Evolutionary conservation across 2,113 vertebrate genomes (phyloP).

Genomic region (Amazona vittata): DNA sequence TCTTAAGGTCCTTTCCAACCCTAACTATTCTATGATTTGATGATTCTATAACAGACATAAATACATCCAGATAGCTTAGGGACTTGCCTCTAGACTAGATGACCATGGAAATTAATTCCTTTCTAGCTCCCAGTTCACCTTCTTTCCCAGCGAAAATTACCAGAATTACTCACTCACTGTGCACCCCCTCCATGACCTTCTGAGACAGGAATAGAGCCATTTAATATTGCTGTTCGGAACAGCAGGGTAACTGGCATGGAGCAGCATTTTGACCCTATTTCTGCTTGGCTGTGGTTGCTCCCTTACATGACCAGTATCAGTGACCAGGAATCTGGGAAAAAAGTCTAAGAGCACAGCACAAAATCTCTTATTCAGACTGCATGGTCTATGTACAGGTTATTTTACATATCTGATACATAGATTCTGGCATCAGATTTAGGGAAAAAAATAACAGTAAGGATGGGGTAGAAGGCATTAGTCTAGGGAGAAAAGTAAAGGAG

Average conservation of each 20-base stretch:
- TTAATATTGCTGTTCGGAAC: background rate
- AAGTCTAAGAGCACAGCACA: accelerated
- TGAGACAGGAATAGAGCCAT: background rate
- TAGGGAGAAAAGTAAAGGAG: background rate
- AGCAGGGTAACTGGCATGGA: background rate
- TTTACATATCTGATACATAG: background rate
- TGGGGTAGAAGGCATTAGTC: background rate
- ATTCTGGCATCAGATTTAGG: background rate
- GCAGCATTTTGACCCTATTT: background rate
- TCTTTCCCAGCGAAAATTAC: background rate
- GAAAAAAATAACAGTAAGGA: background rate
- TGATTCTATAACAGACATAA: background rate
- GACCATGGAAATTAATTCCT: background rate
- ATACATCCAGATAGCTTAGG: background rate
- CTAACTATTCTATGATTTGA: too few species aligned
- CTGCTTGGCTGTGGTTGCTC: background rate
- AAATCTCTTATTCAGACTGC: background rate
- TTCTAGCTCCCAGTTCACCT: background rate
- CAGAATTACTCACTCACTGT: background rate
- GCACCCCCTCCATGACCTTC: accelerated
- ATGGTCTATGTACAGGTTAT: background rate
- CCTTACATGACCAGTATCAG: background rate
- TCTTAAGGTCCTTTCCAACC: too few species aligned
- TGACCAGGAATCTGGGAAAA: background rate
- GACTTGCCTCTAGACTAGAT: background rate